Conservation (phyloP, 23 tunicate genomes). For the Aplidium turbinatum region DNA sequence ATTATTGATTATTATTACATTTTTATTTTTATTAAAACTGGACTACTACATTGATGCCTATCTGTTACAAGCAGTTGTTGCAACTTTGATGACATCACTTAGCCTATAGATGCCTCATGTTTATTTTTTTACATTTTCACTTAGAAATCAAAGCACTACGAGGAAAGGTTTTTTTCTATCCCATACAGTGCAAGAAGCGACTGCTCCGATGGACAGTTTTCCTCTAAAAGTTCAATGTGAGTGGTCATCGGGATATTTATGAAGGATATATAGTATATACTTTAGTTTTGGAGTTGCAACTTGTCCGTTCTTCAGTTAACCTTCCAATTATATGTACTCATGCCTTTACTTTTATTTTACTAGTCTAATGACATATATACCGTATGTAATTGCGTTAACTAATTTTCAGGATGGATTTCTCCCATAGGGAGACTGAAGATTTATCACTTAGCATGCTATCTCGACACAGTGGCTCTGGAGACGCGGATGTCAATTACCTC, state of each 20-base stretch:
- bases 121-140: not conserved
- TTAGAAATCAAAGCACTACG: not conserved
- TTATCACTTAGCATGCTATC: not conserved
- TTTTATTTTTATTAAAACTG: not conserved
- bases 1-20: not conserved
- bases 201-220: not conserved
- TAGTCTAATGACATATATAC: too few species aligned
- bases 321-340: too few species aligned
- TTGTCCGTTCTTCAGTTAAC: too few species aligned
- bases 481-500: slow-evolving; percentile 41
- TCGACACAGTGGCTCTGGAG: slow-evolving; percentile 15
- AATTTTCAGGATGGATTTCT: not conserved
- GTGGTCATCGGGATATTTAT: not conserved
- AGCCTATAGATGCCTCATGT: not conserved
- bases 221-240: slow-evolving; percentile 15
- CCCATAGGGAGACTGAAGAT: not conserved
- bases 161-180: slow-evolving; percentile 32
- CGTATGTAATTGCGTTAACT: not conserved
- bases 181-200: slow-evolving; percentile 55
- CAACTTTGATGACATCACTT: not conserved
- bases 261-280: too few species aligned
- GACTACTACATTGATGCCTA: too few species aligned
- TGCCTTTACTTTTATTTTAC: too few species aligned
- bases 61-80: not conserved
- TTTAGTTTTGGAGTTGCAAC: too few species aligned